phyloP scores from a whole-genome alignment of 2,888 invertebrate genomes.

The Melikaiella ostensackeni region DNA sequence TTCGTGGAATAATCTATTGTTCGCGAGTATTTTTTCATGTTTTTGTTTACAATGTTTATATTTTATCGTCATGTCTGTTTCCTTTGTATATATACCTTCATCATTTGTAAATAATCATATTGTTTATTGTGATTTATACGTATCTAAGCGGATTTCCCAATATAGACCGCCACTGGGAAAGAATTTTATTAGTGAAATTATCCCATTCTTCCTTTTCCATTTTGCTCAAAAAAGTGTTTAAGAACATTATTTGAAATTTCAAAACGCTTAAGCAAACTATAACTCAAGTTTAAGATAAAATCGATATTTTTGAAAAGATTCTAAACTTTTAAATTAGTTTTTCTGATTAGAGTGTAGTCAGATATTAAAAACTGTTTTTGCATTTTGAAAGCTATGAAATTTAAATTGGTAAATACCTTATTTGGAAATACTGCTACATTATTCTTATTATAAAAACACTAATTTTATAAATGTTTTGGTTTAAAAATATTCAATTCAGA shows the following conservation, averaged over 20 bases:
- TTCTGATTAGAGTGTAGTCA: no score
- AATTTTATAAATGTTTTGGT: no score
- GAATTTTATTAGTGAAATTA: background rate
- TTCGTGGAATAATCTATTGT: background rate
- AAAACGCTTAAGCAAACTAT: no score
- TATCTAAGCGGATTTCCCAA: background rate
- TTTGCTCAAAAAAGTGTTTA: background rate
- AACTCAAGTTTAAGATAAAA: no score
- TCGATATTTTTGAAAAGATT: no score
- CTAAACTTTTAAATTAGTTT: no score
- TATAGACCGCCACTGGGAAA: background rate
- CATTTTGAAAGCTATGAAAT: no score
- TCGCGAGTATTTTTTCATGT: background rate
- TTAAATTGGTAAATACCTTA: no score
- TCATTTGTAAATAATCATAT: conserved; percentile 23
- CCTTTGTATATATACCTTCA: conserved; percentile 1
- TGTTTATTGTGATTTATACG: background rate
- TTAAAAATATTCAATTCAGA: no score
- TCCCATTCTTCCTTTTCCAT: background rate
- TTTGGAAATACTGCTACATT: no score
- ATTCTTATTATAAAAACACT: no score
- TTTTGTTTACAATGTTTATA: background rate
- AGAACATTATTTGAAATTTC: background rate
- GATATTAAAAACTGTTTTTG: no score
- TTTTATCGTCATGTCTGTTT: background rate